Conservation (phyloP, 2,888 invertebrate genomes). For the Poecilobothrus nobilitatus region DNA sequence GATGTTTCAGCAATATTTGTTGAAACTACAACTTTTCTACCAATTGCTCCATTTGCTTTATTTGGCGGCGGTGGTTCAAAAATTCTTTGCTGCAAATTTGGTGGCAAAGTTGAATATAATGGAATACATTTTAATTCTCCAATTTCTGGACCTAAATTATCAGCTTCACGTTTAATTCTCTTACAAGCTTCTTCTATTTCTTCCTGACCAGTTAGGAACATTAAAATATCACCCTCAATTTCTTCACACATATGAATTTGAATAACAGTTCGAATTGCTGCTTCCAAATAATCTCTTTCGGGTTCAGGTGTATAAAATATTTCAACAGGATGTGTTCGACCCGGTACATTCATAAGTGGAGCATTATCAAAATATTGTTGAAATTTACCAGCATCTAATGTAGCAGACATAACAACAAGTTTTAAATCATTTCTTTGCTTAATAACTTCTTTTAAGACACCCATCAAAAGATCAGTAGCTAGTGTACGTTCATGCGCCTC, state of each 20-base stretch:
- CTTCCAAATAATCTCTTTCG: constrained; percentile 95
- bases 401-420: constrained; percentile 98
- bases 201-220: constrained; percentile 83
- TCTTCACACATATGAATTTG: constrained; percentile 94
- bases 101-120: constrained; percentile 94
- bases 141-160: constrained; percentile 91
- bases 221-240: constrained; percentile 79
- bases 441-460: constrained; percentile 91
- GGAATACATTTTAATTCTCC: constrained; percentile 98
- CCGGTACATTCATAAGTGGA: constrained; percentile 97
- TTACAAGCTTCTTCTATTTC: constrained; percentile 99
- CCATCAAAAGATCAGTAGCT: constrained; percentile 98
- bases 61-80: constrained; percentile 95
- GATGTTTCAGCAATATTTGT: constrained; percentile 99
- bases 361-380: constrained; percentile 98
- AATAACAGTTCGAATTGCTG: constrained; percentile 94
- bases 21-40: constrained; percentile 89
- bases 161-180: constrained; percentile 89
- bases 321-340: constrained; percentile 89
- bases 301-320: constrained; percentile 99
- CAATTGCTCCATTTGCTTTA: constrained; percentile 79
- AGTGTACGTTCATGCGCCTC: constrained; percentile 98
- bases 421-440: constrained; percentile 83
- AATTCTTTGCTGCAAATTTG: constrained; percentile 92
- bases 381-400: constrained; percentile 98